phyloP scores from a whole-genome alignment of 2,113 vertebrate genomes.

The Australoheros scitulus region DNA sequence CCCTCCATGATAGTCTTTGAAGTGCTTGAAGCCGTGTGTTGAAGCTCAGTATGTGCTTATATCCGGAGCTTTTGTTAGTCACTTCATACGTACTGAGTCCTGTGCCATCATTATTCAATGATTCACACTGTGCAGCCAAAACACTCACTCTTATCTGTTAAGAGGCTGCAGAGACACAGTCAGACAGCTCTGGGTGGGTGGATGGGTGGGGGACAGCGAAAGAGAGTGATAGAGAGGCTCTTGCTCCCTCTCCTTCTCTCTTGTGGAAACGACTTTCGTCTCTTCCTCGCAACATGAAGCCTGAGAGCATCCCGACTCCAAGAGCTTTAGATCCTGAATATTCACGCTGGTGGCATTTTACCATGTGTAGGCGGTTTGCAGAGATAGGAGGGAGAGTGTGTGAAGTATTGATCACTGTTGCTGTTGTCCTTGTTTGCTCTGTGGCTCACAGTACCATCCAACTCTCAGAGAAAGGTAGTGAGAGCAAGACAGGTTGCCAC shows the following conservation, averaged over 20 bases:
- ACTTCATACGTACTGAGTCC: slow-evolving; percentile 64
- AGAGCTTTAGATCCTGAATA: slow-evolving; percentile 71
- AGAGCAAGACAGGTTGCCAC: slow-evolving; percentile 20
- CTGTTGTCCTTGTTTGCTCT: slow-evolving; percentile 69
- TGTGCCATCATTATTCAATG: slow-evolving; percentile 71
- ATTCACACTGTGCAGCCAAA: slow-evolving; percentile 74
- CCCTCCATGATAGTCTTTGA: slow-evolving; percentile 63
- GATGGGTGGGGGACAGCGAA: slow-evolving; percentile 36
- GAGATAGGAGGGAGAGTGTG: slow-evolving; percentile 60
- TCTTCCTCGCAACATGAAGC: slow-evolving; percentile 60
- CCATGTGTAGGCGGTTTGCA: slow-evolving; percentile 66
- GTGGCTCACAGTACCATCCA: slow-evolving; percentile 37
- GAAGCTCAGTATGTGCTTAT: slow-evolving; percentile 60
- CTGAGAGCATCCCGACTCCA: slow-evolving; percentile 61
- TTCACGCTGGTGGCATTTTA: slow-evolving; percentile 75
- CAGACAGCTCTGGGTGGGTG: slow-evolving; percentile 61
- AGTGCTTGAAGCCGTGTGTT: slow-evolving; percentile 51
- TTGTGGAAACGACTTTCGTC: slow-evolving; percentile 53
- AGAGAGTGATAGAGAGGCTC: slow-evolving; percentile 27
- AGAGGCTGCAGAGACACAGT: slow-evolving; percentile 67
- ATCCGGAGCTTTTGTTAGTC: slow-evolving; percentile 69
- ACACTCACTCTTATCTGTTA: slow-evolving; percentile 70
- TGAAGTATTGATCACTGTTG: slow-evolving; percentile 69
- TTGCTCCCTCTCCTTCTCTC: slow-evolving; percentile 40
- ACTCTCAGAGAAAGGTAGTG: slow-evolving; percentile 35